Base-by-base conservation (phyloP, 35 echinoderm and acorn worm species). In the Acanthaster planci region DNA sequence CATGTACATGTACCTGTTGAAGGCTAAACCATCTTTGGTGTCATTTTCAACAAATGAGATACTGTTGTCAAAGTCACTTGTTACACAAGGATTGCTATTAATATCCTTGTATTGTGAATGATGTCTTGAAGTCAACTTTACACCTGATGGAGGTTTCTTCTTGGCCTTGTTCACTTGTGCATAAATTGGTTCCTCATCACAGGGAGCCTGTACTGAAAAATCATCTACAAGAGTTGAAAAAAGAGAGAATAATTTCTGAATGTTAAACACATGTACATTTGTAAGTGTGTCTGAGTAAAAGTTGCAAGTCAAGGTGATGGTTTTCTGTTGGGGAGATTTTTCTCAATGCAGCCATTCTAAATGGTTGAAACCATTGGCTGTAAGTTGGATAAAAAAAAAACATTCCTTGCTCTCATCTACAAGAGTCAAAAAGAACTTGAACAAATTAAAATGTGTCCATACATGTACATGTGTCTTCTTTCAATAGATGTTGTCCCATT, bases 21-120 rank as follows among this genome's bases (percentile, higher is more conserved):
- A 72, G 7, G 18, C 10, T 72, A 3, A 31, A 15, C 53, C 44
- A 36, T 60, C 36, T 14, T 58, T 36, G 18, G 34, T 57, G 37
- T 83, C 35, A 21, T 53, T 37, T 30, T 53, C 81, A 30, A 83
- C 37, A 6, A 38, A 53, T 31, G 56, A 58, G 21, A 83, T 83
- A 37, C 81, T 60, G 54, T 83, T 34, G 38, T 83, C 81, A 57
- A 59, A 27, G 9, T 83, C 81, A 4, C n/a, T 58, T 4, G 56
- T 36, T 1, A 83, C 37, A 57, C 81, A 83, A 0, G 81, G 81
- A 83, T 83, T 83, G 31, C 29, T 36, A 36, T 53, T 57, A 2
- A 34, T 15, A 3, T 10, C 34, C 10, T 72, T 26, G 1, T 19
- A 72, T 10, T 72, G 26, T 26, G 64, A 72, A 2, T 26, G 64